Evolutionary conservation across 2,797 vertebrate species (phyloP), one percentile per base, ranked within the genome.

Genomic region (Clarias laeviceps): DNA sequence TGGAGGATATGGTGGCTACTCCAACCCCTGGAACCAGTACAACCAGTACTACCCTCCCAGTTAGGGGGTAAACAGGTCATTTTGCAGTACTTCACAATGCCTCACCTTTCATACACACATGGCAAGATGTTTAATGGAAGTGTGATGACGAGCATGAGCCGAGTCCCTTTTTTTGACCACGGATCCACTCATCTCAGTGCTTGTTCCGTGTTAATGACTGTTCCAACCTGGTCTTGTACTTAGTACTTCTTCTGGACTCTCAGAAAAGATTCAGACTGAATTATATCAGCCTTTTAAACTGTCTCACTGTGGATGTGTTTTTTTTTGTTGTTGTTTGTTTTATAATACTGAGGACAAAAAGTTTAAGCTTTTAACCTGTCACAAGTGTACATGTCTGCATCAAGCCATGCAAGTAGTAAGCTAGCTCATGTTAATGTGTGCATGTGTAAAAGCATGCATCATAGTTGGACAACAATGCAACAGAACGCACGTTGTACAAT

Each of bases 21-120:
- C 95, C 57, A 96, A 93, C 85, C 89, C 94, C 50, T 97, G 96
- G 96, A 96, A 94, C 92, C 96, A 96, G 93, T 95, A 94, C 92
- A 96, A 93, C 88, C 93, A 94, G 81, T 96, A 96, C 87, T 97
- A 96, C 85, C 94, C 96, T 37, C 93, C 95, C 80, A 96, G 94
- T 90, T 96, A 94, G 91, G 81, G 90, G 80, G 69, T 18, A 56
- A 37, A 22, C 32, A 20, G 40, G 27, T 66, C 59, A 24, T 79
- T 24, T n/a, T n/a, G 37, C 61, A 70, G 20, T 70, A 29, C 32
- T 73, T 3, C 37, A 64, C 24, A 83, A 37, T 70, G 37, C 62
- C 54, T 37, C 62, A 64, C 20, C 3, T 64, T 37, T 82, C 15
- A 56, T 84, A 62, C 62, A 54, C n/a, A 37, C n/a, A n/a, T 18